Conservation (phyloP, 92 coral and sea anemone species). For the Phymanthus crucifer region DNA sequence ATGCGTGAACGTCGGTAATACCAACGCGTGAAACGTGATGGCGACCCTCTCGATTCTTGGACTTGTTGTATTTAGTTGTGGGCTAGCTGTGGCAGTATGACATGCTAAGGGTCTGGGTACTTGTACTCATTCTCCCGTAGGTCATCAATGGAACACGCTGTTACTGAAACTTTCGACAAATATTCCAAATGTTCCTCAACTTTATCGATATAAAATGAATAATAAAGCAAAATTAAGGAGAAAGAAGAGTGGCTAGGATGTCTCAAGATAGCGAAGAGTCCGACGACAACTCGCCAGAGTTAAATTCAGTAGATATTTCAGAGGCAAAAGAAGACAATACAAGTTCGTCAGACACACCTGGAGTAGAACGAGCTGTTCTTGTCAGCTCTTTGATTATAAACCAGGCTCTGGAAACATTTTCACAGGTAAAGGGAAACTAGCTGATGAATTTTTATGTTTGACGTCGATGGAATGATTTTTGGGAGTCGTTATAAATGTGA, state of each 20-base stretch:
- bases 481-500: too few relatives aligned
- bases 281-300: constrained; percentile 17
- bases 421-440: constrained; percentile 14
- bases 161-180: not conserved
- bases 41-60: not conserved
- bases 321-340: not conserved
- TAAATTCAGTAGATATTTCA: not conserved
- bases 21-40: too few relatives aligned
- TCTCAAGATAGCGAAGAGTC: constrained; percentile 21
- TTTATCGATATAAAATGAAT: not conserved
- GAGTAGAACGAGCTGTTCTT: constrained; percentile 7
- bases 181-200: not conserved
- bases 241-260: constrained; percentile 17
- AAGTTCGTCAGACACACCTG: not conserved
- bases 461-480: not conserved
- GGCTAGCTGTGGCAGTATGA: not conserved
- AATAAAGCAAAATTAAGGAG: not conserved
- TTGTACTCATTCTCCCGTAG: constrained; percentile 1
- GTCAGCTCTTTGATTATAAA: constrained; percentile 31
- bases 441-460: not conserved
- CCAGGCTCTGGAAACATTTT: constrained; percentile 37
- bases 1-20: too few relatives aligned
- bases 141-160: not conserved
- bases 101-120: not conserved
- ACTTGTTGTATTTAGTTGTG: not conserved